Conservation (phyloP, 2,888 invertebrate genomes). For the Ethmia dodecea region DNA sequence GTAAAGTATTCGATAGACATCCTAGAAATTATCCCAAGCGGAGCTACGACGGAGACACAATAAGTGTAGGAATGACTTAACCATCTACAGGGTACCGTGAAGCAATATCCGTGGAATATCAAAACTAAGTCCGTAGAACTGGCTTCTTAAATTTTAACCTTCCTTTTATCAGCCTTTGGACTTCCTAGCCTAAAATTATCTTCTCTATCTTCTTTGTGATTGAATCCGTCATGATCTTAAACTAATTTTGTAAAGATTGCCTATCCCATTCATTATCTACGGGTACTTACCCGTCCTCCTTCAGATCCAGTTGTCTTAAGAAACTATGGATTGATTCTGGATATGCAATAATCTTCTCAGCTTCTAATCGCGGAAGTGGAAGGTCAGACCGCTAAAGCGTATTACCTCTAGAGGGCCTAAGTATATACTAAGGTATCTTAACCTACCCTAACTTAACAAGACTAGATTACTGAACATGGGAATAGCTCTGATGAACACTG, state of each 20-base stretch:
- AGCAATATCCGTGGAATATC: not conserved
- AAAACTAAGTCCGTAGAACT: no score
- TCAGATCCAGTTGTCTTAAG: no score
- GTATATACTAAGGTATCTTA: conserved; percentile 22
- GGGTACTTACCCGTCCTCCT: no score
- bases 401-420: conserved; percentile 24
- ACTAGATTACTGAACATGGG: conserved; percentile 2
- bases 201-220: not conserved
- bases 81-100: no score
- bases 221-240: no score
- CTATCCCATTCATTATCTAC: no score
- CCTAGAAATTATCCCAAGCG: conserved; percentile 29
- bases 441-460: conserved; percentile 21
- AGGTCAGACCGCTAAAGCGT: conserved; percentile 46
- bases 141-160: conserved; percentile 6
- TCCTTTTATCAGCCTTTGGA: conserved; percentile 27
- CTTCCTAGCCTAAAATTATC: conserved; percentile 19
- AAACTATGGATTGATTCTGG: no score
- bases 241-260: no score
- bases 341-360: no score
- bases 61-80: not conserved
- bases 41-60: conserved; percentile 17
- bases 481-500: no score
- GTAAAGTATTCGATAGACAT: conserved; percentile 24
- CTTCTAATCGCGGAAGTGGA: not conserved